Evolutionary conservation across 1,140 invertebrate genomes (phyloP), one percentile per base, ranked within the genome.

Genomic region (Drosophila micromelanica): DNA sequence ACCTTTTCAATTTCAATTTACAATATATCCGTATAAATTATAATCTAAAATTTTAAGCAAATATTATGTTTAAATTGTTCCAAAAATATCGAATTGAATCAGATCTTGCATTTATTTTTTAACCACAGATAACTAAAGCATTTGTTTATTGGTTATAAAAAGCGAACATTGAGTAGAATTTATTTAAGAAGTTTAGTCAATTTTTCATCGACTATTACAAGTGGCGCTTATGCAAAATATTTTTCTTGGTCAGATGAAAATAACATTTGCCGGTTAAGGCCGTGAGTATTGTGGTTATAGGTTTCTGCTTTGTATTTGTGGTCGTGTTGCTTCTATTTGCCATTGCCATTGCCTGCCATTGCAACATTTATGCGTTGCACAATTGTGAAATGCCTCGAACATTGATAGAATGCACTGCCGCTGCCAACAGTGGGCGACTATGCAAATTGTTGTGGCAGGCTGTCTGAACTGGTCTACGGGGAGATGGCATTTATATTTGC

Each of bases 391-490:
- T 61, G 40, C 9, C 30, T 78, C 8, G 49, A 78, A 78, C 51
- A 65, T 43, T 43, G n/a, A 49, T 37, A 23, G 17, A 9, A 17
- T 11, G 7, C 49, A 4, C 17, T 8, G 12, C 23, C 3, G 2
- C 11, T n/a, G 35, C 6, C 27, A 46, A 5, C 43, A 51, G 45
- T 57, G 52, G 49, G 11, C 32, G 5, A 30, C 43, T 67, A 74
- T 73, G 72, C 59, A 74, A 56, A 73, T 73, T 48, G 69, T 73
- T 62, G 57, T 8, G 38, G 38, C n/a, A n/a, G 38, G 0, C 46
- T 27, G 27, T 27, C 46, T 27, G 23, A 12, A 8, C 6, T 20
- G 43, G 8, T 3, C 42, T 8, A 3, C 8, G 23, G 11, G 17
- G 20, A 46, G 45, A n/a, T 2, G 13, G 15, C 7, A 4, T 38